Evolutionary conservation across 2,113 vertebrate species (phyloP).

Genomic region (Nycticorax nycticorax): DNA sequence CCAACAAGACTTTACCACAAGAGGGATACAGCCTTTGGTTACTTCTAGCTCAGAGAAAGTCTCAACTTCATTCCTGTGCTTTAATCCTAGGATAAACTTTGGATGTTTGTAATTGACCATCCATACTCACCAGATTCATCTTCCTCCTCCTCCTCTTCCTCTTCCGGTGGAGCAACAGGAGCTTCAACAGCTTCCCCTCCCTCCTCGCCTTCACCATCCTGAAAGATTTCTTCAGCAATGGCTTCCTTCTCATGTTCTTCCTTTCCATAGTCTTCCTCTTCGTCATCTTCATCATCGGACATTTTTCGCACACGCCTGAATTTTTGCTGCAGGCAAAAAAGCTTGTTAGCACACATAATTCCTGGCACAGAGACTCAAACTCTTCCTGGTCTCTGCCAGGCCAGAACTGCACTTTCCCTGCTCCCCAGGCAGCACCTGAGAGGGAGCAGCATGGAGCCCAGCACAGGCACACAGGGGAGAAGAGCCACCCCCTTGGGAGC

Average conservation of each 20-base stretch:
- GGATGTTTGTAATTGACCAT: neutral
- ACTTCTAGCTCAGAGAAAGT: neutral
- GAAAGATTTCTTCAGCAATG: slow-evolving; percentile 96
- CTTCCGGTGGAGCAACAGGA: slow-evolving; percentile 76
- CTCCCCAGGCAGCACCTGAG: neutral
- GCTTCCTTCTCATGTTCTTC: slow-evolving; percentile 92
- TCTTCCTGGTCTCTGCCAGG: neutral
- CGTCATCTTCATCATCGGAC: slow-evolving; percentile 95
- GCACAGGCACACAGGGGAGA: neutral
- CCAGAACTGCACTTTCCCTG: neutral
- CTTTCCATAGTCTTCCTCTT: slow-evolving; percentile 84
- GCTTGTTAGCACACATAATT: neutral
- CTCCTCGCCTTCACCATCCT: slow-evolving; percentile 91
- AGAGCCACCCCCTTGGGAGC: neutral
- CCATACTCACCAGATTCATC: slow-evolving; percentile 88
- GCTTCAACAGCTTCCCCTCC: slow-evolving; percentile 84
- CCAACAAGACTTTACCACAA: neutral
- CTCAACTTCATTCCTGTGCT: neutral
- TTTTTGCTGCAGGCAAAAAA: slow-evolving; percentile 84
- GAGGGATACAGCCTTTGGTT: neutral
- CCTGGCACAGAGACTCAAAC: neutral
- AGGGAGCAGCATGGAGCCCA: neutral
- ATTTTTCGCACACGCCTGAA: slow-evolving; percentile 93
- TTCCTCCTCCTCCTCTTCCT: slow-evolving; percentile 92
- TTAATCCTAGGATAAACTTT: neutral